Base-by-base conservation (phyloP, 2,113 vertebrate genomes). In the Cacatua alba region DNA sequence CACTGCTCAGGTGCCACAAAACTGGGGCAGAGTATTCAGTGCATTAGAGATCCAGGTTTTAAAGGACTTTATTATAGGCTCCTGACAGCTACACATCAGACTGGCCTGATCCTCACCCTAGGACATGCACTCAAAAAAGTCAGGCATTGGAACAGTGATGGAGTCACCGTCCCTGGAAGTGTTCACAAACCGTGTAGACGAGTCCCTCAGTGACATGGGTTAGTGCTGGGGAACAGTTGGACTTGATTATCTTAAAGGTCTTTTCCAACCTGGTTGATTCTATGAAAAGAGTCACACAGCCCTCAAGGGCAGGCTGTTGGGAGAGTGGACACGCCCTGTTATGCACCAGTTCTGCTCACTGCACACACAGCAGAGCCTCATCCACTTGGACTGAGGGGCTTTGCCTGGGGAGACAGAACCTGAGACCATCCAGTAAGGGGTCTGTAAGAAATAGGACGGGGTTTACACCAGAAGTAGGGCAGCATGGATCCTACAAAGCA, bases 221-320 rank as follows among this genome's bases (percentile, higher is more conserved):
- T 59, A 15, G 13, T 59, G 33, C 57, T 35, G 33, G 20, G 57
- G 49, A 59, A 59, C 20, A 23, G 57, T 15, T 59, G 33, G 57
- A 59, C 20, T 59, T 35, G 13, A 59, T n/a, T 20, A 35, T 59
- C 57, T 59, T 59, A 35, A 59, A 59, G 57, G 57, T n/a, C 9
- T 59, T 59, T n/a, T 59, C 13, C 57, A 59, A n/a, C 33, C 57
- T 59, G 13, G 33, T 35, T 59, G 57, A 59, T 59, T 35, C 57
- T 24, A 23, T 24, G 33, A n/a, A 59, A 12, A 59, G 19, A 57
- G 21, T 23, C 69, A 20, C 64, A 6, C 6, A 37, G 44, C 46
- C 51, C 69, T 28, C 46, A 44, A 49, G 35, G 64, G 21, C 0
- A 0, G 13, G n/a, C 15, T 82, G 1, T 2, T 15, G 62, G 29